Evolutionary conservation across 2,797 vertebrate genomes (phyloP).

Genomic region (Neopelma chrysocephalum): DNA sequence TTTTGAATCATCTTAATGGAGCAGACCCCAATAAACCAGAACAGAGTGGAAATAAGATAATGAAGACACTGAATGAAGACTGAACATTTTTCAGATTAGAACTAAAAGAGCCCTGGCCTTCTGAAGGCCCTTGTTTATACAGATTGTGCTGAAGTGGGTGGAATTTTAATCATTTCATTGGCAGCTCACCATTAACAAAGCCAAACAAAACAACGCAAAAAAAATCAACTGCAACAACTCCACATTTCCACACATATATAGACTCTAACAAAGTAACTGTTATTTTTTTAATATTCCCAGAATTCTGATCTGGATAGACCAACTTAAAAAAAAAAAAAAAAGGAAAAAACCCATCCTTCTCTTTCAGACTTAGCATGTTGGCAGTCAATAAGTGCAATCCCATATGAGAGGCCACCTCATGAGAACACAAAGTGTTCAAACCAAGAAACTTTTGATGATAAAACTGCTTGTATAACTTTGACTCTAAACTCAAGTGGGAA

Average conservation of each 20-base stretch:
- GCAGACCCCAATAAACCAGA: background rate
- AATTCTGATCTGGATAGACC: background rate
- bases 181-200: conserved; percentile 27
- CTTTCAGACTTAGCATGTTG: background rate
- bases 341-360: background rate
- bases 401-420: background rate
- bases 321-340: background rate
- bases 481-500: background rate
- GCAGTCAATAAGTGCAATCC: background rate
- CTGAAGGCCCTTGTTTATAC: background rate
- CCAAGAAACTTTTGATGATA: background rate
- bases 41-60: background rate
- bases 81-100: background rate
- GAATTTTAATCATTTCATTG: conserved; percentile 42
- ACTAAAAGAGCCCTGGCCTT: background rate
- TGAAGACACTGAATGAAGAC: background rate
- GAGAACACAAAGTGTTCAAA: background rate
- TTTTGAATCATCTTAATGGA: background rate
- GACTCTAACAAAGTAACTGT: background rate
- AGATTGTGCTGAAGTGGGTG: conserved; percentile 12
- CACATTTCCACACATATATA: background rate
- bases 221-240: background rate
- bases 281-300: background rate
- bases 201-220: conserved; percentile 24
- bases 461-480: background rate